Conservation (phyloP, 2,797 vertebrate species). For the Sebastolobus alascanus region DNA sequence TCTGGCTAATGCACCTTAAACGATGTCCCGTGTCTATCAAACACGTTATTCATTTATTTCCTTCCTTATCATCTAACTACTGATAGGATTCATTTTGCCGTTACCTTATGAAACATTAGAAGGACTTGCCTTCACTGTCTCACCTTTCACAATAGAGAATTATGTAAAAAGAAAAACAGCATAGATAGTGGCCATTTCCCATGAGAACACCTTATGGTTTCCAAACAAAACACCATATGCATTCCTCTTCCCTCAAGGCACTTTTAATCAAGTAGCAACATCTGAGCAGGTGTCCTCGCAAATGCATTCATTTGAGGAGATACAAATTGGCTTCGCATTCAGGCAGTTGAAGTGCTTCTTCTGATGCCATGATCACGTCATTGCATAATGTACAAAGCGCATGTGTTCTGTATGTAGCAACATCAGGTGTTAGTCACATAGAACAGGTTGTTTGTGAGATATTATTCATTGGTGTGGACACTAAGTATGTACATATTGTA, state of each 20-base stretch:
- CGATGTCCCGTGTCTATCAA: background rate
- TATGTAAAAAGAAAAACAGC: slow-evolving; percentile 25
- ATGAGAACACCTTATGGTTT: slow-evolving; percentile 52
- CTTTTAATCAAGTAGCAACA: slow-evolving; percentile 51
- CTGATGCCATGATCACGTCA: background rate
- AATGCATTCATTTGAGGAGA: slow-evolving; percentile 40
- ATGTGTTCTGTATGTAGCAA: background rate
- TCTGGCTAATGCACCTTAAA: slow-evolving; percentile 10
- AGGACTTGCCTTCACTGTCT: slow-evolving; percentile 60
- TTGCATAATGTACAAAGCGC: background rate
- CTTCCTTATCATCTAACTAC: slow-evolving; percentile 14
- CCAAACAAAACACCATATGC: slow-evolving; percentile 46
- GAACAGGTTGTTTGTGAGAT: background rate
- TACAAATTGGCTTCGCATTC: slow-evolving; percentile 27
- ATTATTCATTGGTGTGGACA: background rate
- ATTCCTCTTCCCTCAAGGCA: slow-evolving; percentile 47
- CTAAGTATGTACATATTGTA: background rate
- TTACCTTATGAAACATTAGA: slow-evolving; percentile 58
- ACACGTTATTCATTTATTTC: background rate
- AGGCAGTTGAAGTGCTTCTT: background rate
- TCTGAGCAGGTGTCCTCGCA: slow-evolving; percentile 43
- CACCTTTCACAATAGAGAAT: slow-evolving; percentile 50
- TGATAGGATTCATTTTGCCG: slow-evolving; percentile 33
- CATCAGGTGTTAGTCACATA: background rate
- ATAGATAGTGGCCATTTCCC: slow-evolving; percentile 47